Percentiles rank a stretch among this genome's conserved stretches.
Evolutionary conservation across 2,888 invertebrate genomes (phyloP).

Genomic region (Serrognathus titanus): DNA sequence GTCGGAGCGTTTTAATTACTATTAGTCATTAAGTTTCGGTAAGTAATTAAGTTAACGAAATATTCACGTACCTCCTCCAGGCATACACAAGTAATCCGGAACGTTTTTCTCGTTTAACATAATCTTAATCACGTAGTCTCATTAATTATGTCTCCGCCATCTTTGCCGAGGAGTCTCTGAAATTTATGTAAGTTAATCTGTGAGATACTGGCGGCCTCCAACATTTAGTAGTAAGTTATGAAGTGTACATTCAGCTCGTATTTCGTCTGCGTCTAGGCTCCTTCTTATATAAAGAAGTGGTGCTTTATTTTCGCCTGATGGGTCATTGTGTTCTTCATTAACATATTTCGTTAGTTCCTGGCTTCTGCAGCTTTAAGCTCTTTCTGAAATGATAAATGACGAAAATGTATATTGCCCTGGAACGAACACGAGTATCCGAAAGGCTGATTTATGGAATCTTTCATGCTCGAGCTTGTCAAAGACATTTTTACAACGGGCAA

Average conservation of each 20-base stretch:
- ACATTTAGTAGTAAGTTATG: slow-evolving; percentile 33
- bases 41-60: no score
- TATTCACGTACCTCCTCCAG: no score
- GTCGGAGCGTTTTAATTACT: no score
- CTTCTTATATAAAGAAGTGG: slow-evolving; percentile 6
- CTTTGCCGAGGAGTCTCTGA: slow-evolving; percentile 32
- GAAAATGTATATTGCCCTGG: background rate
- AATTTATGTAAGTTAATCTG: slow-evolving; percentile 47
- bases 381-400: background rate
- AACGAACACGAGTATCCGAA: background rate
- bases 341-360: slow-evolving; percentile 5
- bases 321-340: slow-evolving; percentile 9
- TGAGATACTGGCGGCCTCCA: slow-evolving; percentile 35
- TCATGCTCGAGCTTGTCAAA: background rate
- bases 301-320: slow-evolving; percentile 6
- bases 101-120: slow-evolving; percentile 10
- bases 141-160: slow-evolving; percentile 45
- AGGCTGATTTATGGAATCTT: background rate
- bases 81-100: background rate
- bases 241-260: slow-evolving; percentile 34
- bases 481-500: background rate
- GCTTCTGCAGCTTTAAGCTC: background rate
- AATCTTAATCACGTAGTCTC: slow-evolving; percentile 48
- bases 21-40: no score
- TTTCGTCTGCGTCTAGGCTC: slow-evolving; percentile 7